Base-by-base conservation (phyloP, 2,797 vertebrate species). In the Pangasius larnaudii region DNA sequence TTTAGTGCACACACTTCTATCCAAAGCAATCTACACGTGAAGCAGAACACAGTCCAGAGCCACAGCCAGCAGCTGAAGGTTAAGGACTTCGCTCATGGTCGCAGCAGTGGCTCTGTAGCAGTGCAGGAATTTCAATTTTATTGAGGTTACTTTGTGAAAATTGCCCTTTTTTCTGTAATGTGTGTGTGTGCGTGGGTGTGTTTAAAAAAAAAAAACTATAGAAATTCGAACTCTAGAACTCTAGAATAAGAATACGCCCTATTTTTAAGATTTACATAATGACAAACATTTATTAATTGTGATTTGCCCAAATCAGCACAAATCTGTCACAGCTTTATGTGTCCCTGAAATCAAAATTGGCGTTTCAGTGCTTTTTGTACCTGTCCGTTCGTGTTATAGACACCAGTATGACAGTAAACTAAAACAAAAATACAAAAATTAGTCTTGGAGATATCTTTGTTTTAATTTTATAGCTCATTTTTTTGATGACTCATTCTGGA, bases 41-140 rank as follows among this genome's bases (percentile, higher is more conserved):
- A 65, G 59, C 16, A 46, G 80, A 30, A 82, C 80, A 63, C 80
- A 46, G 24, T 63, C 79, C 58, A 82, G 79, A 82, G 36, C 36
- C 39, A 63, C 80, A 46, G 80, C 59, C 33, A 19, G 59, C 59
- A 82, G 59, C 58, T 82, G 79, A 63, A n/a, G 33, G 56, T 24
- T 56, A 58, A 3, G 51, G 30, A 36, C 19, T 59, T 80, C 2
- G 56, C 78, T 80, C 78, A 24, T 14, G 53, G 53, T 59, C 30
- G 33, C 78, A 24, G 78, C 19, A 80, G 77, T 58, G 77, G 10
- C 53, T 80, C 19, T 36, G 19, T 22, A 39, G 19, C n/a, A 79
- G 51, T 33, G 77, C n/a, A 33, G 53, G 77, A 56, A 79, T 79
- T 56, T 58, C 74, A 7, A 22, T 18, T 33, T 36, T 33, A 56